These are phyloP conservation scores for Miniopterus natalensis DNA, from an alignment of 2,113 vertebrate genomes.

Conservation along the genomic window DNA sequence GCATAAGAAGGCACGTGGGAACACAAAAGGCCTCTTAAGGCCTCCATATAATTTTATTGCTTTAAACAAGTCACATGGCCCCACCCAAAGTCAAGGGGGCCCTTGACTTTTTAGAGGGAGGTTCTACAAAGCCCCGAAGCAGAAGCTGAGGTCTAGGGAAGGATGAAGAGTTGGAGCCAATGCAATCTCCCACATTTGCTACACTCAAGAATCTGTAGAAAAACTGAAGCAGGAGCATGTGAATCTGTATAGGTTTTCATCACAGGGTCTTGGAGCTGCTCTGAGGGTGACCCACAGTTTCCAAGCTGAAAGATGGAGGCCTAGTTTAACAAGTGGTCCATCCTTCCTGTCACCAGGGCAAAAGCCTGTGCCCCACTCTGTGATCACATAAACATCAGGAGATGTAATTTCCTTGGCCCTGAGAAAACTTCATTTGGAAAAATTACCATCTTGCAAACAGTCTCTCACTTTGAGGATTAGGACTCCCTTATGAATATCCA, in stretches of 20 bases:
- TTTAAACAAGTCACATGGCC: background rate
- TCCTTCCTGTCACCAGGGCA: background rate
- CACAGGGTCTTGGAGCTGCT: background rate
- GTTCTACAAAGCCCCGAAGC: background rate
- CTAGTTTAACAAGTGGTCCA: background rate
- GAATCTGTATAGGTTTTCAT: background rate
- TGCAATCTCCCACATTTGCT: background rate
- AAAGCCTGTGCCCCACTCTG: background rate
- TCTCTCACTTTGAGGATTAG: background rate
- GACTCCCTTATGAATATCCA: background rate
- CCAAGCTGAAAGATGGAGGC: background rate
- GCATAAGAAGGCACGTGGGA: background rate
- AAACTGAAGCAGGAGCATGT: background rate
- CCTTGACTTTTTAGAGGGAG: background rate
- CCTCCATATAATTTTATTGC: background rate
- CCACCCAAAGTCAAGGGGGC: background rate
- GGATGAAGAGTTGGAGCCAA: background rate
- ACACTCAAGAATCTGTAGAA: background rate
- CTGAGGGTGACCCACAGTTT: background rate
- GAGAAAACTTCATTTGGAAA: slow-evolving; percentile 17
- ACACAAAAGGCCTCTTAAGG: background rate
- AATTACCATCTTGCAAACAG: background rate
- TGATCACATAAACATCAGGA: background rate
- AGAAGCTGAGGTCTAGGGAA: background rate
- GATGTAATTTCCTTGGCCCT: background rate